phyloP scores from a whole-genome alignment of 1,140 invertebrate species.

The Arion vulgaris region DNA sequence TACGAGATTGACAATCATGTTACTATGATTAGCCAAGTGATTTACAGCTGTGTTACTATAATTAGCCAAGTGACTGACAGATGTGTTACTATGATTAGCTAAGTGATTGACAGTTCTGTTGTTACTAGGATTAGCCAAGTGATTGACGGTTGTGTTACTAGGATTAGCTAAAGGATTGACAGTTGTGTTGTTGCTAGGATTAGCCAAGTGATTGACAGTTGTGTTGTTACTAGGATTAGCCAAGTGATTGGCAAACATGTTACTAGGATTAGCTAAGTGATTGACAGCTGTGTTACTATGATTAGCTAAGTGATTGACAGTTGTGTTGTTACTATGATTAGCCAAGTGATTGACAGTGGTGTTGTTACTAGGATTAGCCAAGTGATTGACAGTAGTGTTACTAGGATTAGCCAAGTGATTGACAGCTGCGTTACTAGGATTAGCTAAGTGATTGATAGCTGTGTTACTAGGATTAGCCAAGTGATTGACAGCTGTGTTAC shows the following conservation, averaged over 20 bases:
- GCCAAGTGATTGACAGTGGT: neutral
- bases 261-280: neutral
- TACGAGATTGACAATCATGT: too few relatives aligned
- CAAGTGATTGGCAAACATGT: too few relatives aligned
- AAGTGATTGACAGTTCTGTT: neutral
- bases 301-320: too few relatives aligned
- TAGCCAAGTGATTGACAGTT: neutral
- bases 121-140: neutral
- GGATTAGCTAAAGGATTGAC: too few relatives aligned
- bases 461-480: neutral
- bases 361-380: neutral
- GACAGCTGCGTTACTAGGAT: neutral
- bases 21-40: neutral
- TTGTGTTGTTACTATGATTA: too few relatives aligned
- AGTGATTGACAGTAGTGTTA: neutral
- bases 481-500: neutral
- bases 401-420: too few relatives aligned
- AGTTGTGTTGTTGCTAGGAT: neutral
- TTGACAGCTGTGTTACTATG: neutral
- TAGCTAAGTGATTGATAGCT: neutral
- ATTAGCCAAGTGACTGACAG: too few relatives aligned
- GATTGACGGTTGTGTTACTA: neutral
- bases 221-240: too few relatives aligned
- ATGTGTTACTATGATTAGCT: neutral
- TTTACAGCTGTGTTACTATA: neutral